Evolutionary conservation across 2,797 vertebrate species (phyloP).

Genomic region (Sebastes steindachneri): DNA sequence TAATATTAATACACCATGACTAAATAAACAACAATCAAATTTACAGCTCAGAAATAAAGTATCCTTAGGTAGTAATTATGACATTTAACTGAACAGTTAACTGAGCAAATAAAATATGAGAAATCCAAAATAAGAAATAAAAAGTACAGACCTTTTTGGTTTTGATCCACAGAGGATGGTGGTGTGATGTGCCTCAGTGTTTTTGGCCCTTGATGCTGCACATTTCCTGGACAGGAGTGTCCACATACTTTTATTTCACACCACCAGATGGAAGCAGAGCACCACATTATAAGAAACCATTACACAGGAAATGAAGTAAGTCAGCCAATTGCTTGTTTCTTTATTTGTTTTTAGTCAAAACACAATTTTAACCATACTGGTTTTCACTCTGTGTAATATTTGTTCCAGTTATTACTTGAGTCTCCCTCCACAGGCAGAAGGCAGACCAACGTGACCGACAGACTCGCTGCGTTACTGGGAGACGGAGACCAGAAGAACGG

Average conservation of each 20-base stretch:
- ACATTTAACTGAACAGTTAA: neutral
- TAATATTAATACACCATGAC: neutral
- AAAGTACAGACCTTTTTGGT: neutral
- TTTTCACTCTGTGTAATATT: constrained; percentile 74
- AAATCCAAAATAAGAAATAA: neutral
- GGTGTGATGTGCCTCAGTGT: neutral
- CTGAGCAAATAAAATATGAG: neutral
- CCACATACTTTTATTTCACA: neutral
- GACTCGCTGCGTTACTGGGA: constrained; percentile 43
- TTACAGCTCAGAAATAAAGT: neutral
- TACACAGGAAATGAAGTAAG: constrained; percentile 21
- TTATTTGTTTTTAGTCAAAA: constrained; percentile 83
- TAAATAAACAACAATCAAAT: neutral
- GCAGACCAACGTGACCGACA: constrained; percentile 68
- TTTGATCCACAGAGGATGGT: neutral
- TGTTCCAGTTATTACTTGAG: constrained; percentile 73
- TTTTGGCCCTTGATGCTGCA: neutral
- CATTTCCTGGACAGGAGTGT: neutral
- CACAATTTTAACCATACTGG: constrained; percentile 78
- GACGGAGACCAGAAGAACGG: constrained; percentile 63
- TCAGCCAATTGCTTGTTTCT: constrained; percentile 72
- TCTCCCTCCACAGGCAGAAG: constrained; percentile 67
- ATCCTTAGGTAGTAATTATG: neutral
- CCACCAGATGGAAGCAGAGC: constrained; percentile 69
- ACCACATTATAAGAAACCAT: neutral